Evolutionary conservation across 2,888 invertebrate species (phyloP).

Genomic region (Bhutanitis thaidina): DNA sequence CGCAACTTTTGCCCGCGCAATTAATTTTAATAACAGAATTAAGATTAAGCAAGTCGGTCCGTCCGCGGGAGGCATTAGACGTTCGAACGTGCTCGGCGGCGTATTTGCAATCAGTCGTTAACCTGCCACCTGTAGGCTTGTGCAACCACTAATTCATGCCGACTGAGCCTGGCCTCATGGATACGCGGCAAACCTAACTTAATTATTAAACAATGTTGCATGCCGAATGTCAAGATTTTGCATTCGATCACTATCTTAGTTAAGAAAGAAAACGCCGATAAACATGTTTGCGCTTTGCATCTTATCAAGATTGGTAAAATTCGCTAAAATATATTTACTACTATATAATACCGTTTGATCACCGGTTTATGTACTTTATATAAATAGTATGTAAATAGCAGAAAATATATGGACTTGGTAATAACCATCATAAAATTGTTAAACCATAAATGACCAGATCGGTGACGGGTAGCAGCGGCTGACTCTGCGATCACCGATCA

Average conservation of each 20-base stretch:
- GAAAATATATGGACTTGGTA: too few relatives aligned
- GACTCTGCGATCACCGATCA: too few relatives aligned
- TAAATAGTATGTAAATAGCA: too few relatives aligned
- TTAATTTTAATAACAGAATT: conserved; percentile 40
- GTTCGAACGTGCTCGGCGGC: conserved; percentile 36
- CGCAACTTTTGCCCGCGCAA: conserved; percentile 27
- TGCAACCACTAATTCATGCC: conserved; percentile 35
- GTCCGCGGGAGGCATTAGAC: conserved; percentile 24
- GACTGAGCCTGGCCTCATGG: conserved; percentile 25
- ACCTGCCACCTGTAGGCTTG: conserved; percentile 35
- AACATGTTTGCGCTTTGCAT: too few relatives aligned
- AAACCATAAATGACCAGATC: too few relatives aligned
- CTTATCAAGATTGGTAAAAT: too few relatives aligned
- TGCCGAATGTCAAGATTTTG: conserved; percentile 32
- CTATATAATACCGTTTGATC: too few relatives aligned
- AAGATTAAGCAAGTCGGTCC: conserved; percentile 32
- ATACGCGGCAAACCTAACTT: conserved; percentile 23
- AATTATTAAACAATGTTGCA: conserved; percentile 32
- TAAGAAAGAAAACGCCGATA: too few relatives aligned
- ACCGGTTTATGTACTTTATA: too few relatives aligned
- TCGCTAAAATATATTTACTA: too few relatives aligned
- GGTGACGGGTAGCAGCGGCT: too few relatives aligned
- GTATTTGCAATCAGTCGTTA: conserved; percentile 55
- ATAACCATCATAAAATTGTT: too few relatives aligned
- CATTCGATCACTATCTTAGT: neutral